Evolutionary conservation across 1,140 invertebrate species (phyloP).

Genomic region (Homalodisca vitripennis): DNA sequence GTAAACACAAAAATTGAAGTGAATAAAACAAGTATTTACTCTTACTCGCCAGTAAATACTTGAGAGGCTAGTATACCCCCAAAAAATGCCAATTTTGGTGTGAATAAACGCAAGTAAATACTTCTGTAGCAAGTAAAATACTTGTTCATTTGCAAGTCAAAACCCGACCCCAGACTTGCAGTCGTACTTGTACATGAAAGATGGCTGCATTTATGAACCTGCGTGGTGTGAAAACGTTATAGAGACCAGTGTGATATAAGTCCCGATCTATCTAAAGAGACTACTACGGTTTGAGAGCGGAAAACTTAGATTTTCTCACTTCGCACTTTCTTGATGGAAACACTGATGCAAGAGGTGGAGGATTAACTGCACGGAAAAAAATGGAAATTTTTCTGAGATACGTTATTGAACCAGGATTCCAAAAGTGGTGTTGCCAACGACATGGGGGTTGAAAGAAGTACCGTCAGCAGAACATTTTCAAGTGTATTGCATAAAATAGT

Average conservation of each 20-base stretch:
- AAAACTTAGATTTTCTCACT: slow-evolving; percentile 1
- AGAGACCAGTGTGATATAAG: not conserved
- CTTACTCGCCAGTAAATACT: slow-evolving; percentile 10
- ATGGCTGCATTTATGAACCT: slow-evolving; percentile 13
- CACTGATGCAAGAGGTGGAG: slow-evolving; percentile 7
- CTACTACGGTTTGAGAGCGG: slow-evolving; percentile 22
- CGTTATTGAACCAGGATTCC: slow-evolving; percentile 27
- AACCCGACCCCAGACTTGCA: not conserved
- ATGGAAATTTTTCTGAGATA: slow-evolving; percentile 31
- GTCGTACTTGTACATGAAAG: slow-evolving; percentile 2
- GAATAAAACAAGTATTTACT: slow-evolving; percentile 20
- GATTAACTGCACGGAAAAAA: slow-evolving; percentile 30
- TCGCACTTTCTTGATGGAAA: not conserved
- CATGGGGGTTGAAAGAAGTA: slow-evolving; percentile 23
- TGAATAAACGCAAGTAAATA: slow-evolving; percentile 18
- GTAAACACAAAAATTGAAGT: slow-evolving; percentile 10
- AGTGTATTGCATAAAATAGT: slow-evolving; percentile 13
- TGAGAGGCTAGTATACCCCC: not conserved
- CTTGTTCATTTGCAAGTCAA: not conserved
- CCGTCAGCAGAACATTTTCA: not conserved
- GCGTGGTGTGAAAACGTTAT: not conserved
- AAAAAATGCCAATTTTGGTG: not conserved
- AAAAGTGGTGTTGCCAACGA: slow-evolving; percentile 16
- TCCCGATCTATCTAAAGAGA: slow-evolving; percentile 19
- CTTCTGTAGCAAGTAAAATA: slow-evolving; percentile 9